Evolutionary conservation across 23 tunicate species (phyloP), one percentile per base, ranked within the genome.

Genomic region (Phallusia fumigata): DNA sequence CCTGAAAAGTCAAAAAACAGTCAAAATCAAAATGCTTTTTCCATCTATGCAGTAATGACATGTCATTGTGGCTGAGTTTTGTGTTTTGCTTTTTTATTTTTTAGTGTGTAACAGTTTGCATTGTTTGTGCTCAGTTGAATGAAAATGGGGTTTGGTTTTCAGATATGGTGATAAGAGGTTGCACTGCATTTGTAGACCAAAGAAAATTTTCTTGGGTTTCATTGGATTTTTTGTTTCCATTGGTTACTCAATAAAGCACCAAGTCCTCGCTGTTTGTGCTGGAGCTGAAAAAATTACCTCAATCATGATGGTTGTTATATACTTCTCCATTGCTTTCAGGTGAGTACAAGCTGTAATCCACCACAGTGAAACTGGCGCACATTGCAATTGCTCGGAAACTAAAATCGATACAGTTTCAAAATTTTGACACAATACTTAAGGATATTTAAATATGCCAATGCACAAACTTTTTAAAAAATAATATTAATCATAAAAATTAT

Each of bases 251-350:
- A 69, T 79, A 30, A 47, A 33, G 73, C 82, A 34, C 47, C 89
- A 79, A 58, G 47, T 85, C 36, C 0, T 45, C 19, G 26, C 79
- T 32, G 83, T 73, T 31, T 85, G 83, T 79, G 73, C 44, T 6
- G 87, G 81, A 22, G 19, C 53, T 32, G 22, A 76, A 52, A 5
- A 32, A 1, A 84, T 13, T 33, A 36, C 52, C 8, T 84, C 87
- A 12, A 10, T 64, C 18, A 19, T 84, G n/a, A 30, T 84, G 75
- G 76, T 84, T 50, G 32, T 32, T 3, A 80, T 84, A 31, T 36
- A 45, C 10, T 83, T 83, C 50, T 44, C 69, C 22, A 83, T 83
- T n/a, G 86, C 86, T 0, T 83, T 83, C 52, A 77, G 86, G 86
- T 83, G 64, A 65, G 77, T 10, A 10, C 47, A 3, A 3, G 10